These are phyloP conservation scores for Rhinopithecus roxellana DNA, from an alignment of 2,113 vertebrate species.

Conservation along the genomic window DNA sequence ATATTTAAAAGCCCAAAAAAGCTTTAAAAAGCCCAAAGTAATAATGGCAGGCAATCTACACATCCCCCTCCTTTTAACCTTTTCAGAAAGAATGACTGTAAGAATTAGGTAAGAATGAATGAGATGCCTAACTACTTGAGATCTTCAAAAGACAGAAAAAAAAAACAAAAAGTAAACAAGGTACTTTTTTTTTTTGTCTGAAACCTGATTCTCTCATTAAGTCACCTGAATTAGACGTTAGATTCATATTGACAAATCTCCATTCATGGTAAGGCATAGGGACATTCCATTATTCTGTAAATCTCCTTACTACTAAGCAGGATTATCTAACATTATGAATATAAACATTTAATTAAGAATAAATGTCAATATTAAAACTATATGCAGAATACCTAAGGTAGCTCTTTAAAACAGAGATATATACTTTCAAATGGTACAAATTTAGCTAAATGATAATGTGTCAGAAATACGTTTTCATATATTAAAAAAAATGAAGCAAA, in stretches of 20 bases:
- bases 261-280: neutral
- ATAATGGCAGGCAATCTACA: neutral
- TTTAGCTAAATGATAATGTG: neutral
- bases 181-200: neutral
- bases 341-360: conserved; percentile 28
- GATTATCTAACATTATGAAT: neutral
- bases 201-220: conserved; percentile 45
- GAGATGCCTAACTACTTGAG: neutral
- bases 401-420: neutral
- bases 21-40: conserved; percentile 50
- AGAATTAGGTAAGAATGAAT: conserved; percentile 27
- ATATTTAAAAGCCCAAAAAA: conserved; percentile 32
- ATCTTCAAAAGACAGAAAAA: neutral
- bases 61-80: neutral
- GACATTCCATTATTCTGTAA: neutral
- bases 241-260: neutral
- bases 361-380: conserved; percentile 10
- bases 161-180: neutral
- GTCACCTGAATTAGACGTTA: conserved; percentile 11
- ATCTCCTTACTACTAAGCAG: neutral
- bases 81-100: conserved; percentile 12
- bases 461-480: conserved; percentile 24
- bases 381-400: neutral
- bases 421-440: neutral
- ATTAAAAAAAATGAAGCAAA: neutral